These are phyloP conservation scores for Drosophila trapezifrons DNA, from an alignment of 1,140 invertebrate genomes.

Conservation along the genomic window DNA sequence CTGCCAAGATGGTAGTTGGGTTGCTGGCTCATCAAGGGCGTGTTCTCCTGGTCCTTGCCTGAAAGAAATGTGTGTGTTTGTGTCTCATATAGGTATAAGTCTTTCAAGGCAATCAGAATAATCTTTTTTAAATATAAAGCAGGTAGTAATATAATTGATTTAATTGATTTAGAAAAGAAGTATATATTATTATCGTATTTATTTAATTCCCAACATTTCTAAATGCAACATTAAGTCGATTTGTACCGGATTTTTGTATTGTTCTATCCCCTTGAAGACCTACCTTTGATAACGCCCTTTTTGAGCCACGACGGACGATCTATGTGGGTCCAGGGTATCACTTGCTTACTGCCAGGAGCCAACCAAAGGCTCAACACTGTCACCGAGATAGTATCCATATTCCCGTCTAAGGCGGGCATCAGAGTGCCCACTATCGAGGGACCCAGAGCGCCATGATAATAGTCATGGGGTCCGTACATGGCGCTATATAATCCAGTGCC, in stretches of 20 bases:
- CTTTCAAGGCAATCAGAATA: too few species aligned
- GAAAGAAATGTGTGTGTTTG: background rate
- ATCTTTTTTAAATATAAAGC: background rate
- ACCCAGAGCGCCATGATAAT: constrained; percentile 78
- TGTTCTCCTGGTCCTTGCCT: background rate
- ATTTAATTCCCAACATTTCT: background rate
- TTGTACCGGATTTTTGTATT: too few species aligned
- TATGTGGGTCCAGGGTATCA: constrained; percentile 71
- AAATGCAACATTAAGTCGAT: too few species aligned
- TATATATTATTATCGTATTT: background rate
- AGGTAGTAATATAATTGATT: background rate
- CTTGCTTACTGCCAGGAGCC: constrained; percentile 41
- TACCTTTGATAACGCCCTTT: constrained; percentile 67
- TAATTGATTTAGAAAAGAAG: too few species aligned
- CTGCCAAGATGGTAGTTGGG: constrained; percentile 66
- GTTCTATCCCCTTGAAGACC: too few species aligned
- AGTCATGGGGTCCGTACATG: constrained; percentile 74
- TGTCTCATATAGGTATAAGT: too few species aligned
- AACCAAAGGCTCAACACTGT: constrained; percentile 71
- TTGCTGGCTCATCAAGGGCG: constrained; percentile 23
- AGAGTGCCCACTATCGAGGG: constrained; percentile 76
- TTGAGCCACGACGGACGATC: constrained; percentile 64
- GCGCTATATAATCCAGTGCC: constrained; percentile 73
- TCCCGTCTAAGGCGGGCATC: constrained; percentile 74
- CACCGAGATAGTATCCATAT: constrained; percentile 71